phyloP scores from a whole-genome alignment of 2,888 invertebrate species.

The Nemotelus pantherinus region DNA sequence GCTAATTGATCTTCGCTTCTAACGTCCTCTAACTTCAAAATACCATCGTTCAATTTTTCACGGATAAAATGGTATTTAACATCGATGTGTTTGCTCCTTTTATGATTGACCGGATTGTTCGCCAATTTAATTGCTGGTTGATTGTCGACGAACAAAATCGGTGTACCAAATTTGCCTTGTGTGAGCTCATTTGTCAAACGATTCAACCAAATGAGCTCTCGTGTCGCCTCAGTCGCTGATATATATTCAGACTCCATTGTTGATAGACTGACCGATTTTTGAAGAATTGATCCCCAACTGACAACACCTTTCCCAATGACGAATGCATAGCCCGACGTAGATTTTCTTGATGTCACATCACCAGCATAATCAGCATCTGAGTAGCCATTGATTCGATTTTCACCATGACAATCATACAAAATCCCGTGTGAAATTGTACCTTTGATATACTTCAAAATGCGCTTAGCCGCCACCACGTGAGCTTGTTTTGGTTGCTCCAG shows the following conservation, averaged over 20 bases:
- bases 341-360: conserved; percentile 45
- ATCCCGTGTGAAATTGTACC: conserved; percentile 45
- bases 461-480: conserved; percentile 38
- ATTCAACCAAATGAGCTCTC: conserved; percentile 53
- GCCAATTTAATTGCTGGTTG: conserved; percentile 47
- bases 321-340: conserved; percentile 47
- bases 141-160: conserved; percentile 45
- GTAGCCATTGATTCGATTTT: conserved; percentile 1
- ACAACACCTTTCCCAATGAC: conserved; percentile 21
- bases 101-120: conserved; percentile 48
- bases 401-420: neutral
- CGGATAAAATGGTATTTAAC: conserved; percentile 43
- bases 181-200: conserved; percentile 27
- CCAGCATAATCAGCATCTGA: conserved; percentile 48
- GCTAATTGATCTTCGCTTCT: conserved; percentile 1
- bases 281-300: conserved; percentile 47
- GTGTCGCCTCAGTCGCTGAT: conserved; percentile 53
- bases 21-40: conserved; percentile 33
- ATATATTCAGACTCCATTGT: conserved; percentile 58
- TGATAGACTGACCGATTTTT: conserved; percentile 52
- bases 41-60: conserved; percentile 27
- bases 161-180: conserved; percentile 41
- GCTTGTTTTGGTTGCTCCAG: conserved; percentile 41
- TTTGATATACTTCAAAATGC: conserved; percentile 43
- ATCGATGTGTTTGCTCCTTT: conserved; percentile 48